Conservation (phyloP, 2,113 vertebrate species). For the Lagopus leucura region DNA sequence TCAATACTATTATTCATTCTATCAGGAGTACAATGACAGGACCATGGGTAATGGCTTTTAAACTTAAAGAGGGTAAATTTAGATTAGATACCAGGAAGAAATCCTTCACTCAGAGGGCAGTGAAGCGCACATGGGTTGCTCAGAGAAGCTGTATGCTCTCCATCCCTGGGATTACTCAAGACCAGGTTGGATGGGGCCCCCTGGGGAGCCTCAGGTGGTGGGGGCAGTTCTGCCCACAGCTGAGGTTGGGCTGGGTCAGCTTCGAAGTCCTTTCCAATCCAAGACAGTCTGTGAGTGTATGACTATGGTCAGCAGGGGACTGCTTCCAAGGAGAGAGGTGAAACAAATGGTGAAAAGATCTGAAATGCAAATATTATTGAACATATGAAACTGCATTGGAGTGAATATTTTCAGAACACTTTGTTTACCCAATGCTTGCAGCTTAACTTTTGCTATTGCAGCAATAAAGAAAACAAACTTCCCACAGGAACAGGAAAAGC, state of each 20-base stretch:
- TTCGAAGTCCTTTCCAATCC: not conserved
- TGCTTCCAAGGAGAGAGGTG: not conserved
- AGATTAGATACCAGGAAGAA: not conserved
- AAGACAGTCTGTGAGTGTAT: not conserved
- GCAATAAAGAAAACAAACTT: slow-evolving; percentile 19
- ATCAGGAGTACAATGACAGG: not conserved
- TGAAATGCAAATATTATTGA: not conserved
- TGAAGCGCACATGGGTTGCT: not conserved
- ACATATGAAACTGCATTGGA: not conserved
- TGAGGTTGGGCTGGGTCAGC: not conserved
- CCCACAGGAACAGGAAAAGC: not conserved
- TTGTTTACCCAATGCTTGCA: not conserved
- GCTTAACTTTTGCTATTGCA: not conserved
- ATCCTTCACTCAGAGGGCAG: not conserved
- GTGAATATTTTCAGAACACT: not conserved
- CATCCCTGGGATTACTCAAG: not conserved
- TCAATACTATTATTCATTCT: not conserved
- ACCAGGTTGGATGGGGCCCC: not conserved
- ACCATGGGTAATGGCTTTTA: not conserved
- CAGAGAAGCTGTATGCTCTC: not conserved
- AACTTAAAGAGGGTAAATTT: not conserved
- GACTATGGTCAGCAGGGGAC: not conserved
- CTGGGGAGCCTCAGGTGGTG: not conserved
- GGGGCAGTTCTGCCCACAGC: no score
- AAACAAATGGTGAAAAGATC: not conserved